A percentile compares a stretch with the other conserved stretches of the same genome.
Evolutionary conservation across 2,113 vertebrate species (phyloP).

Genomic region (Peromyscus californicus): DNA sequence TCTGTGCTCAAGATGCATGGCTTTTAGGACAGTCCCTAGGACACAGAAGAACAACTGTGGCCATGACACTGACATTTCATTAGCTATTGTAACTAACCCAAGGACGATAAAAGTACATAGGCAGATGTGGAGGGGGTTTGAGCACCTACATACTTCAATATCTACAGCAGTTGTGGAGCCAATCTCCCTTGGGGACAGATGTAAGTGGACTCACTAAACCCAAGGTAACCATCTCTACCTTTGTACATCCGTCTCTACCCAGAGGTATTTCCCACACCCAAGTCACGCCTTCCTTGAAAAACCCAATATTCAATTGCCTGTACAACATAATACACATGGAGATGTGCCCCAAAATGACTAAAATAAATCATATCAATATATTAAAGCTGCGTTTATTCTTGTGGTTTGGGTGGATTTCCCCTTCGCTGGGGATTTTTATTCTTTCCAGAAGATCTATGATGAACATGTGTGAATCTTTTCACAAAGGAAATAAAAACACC

Average conservation of each 20-base stretch:
- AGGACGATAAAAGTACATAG: neutral
- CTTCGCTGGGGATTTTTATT: neutral
- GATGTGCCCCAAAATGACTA: neutral
- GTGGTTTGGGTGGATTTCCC: neutral
- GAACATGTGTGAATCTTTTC: neutral
- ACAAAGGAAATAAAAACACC: neutral
- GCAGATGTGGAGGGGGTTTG: fast-evolving
- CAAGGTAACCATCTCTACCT: neutral
- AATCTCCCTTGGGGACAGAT: neutral
- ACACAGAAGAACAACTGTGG: neutral
- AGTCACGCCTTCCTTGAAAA: neutral
- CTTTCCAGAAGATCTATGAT: neutral
- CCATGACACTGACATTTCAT: neutral
- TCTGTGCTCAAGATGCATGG: neutral
- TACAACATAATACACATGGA: neutral
- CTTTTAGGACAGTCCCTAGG: neutral
- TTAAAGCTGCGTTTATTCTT: neutral
- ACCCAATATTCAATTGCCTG: neutral
- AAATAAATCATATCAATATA: neutral
- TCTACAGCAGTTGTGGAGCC: neutral
- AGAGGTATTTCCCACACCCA: neutral
- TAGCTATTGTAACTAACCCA: neutral
- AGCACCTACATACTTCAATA: neutral
- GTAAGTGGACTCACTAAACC: too few relatives aligned
- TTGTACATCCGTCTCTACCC: too few relatives aligned